Conservation (phyloP, 1,140 invertebrate genomes). For the Euborellia annulipes region DNA sequence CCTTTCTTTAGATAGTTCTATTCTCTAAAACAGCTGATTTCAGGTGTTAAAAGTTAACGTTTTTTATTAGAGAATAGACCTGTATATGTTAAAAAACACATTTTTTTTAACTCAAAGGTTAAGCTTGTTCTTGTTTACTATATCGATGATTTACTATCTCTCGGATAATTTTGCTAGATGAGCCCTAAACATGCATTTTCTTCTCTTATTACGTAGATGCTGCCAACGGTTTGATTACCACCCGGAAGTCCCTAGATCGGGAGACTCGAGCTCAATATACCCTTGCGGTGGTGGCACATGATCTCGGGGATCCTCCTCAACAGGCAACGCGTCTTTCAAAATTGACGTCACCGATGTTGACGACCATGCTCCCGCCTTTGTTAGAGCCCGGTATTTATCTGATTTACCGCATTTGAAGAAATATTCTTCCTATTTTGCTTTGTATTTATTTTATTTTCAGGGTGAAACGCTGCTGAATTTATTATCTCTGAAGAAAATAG, state of each 20-base stretch:
- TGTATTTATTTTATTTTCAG: too few relatives aligned
- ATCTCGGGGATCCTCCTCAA: slow-evolving; percentile 57
- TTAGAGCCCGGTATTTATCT: slow-evolving; percentile 46
- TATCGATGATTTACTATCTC: too few relatives aligned
- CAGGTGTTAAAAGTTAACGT: too few relatives aligned
- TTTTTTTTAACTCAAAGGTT: too few relatives aligned
- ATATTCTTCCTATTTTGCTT: slow-evolving; percentile 8
- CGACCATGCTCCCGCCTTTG: slow-evolving; percentile 61
- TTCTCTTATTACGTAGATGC: too few relatives aligned
- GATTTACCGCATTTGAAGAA: slow-evolving; percentile 3
- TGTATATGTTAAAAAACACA: too few relatives aligned
- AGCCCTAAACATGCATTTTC: too few relatives aligned
- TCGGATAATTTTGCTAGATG: too few relatives aligned
- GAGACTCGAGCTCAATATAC: slow-evolving; percentile 55
- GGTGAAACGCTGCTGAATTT: slow-evolving; percentile 47
- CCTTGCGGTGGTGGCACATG: slow-evolving; percentile 54
- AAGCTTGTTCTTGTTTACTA: too few relatives aligned
- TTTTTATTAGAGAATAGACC: too few relatives aligned
- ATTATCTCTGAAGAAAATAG: slow-evolving; percentile 45
- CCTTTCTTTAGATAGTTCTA: too few relatives aligned
- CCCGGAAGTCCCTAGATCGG: slow-evolving; percentile 45
- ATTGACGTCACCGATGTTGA: slow-evolving; percentile 58
- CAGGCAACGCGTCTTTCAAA: slow-evolving; percentile 50
- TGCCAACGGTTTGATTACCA: slow-evolving; percentile 56
- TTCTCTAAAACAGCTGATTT: too few relatives aligned